phyloP scores from a whole-genome alignment of 2,888 invertebrate genomes.

The Tribolium freemani region DNA sequence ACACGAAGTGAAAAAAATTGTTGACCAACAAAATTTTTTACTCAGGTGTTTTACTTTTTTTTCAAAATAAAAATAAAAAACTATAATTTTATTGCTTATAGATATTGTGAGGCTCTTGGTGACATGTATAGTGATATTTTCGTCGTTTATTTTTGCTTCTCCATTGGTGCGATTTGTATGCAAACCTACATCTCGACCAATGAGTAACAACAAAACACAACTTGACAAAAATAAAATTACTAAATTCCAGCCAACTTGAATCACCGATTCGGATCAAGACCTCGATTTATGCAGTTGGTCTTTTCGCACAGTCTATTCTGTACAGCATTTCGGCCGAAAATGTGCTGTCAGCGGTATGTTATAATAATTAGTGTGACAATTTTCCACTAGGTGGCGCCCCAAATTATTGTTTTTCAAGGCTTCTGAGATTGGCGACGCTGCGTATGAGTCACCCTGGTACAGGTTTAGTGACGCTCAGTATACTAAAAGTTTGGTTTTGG shows the following conservation, averaged over 20 bases:
- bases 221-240: neutral
- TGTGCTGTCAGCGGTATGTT: neutral
- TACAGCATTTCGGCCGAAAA: neutral
- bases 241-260: neutral
- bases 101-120: neutral
- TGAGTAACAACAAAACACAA: neutral
- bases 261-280: neutral
- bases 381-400: neutral
- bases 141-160: neutral
- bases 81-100: neutral
- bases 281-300: neutral
- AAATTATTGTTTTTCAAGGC: neutral
- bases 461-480: neutral
- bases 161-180: neutral
- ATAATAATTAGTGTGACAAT: neutral
- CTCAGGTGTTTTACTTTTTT: neutral
- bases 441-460: neutral
- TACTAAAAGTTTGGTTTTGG: neutral
- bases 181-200: neutral
- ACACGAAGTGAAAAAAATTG: neutral
- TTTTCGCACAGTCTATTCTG: neutral
- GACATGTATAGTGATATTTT: neutral
- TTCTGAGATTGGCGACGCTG: neutral
- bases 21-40: neutral
- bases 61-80: neutral